Percentiles rank a stretch among this genome's conserved stretches.
phyloP scores from a whole-genome alignment of 2,888 invertebrate species.

The Athetis lepigone region DNA sequence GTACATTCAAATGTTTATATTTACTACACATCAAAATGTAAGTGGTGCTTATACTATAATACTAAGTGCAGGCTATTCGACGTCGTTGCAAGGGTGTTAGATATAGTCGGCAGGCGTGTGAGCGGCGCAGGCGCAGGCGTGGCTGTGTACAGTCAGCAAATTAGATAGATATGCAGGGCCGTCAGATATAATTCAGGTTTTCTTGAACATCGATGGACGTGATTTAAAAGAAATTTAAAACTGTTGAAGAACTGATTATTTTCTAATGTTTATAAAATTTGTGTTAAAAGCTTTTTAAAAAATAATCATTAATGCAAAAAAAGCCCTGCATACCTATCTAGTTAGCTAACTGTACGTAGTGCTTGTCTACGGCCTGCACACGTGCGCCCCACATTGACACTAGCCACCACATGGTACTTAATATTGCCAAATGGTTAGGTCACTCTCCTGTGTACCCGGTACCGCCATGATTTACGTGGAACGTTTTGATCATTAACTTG shows the following conservation, averaged over 20 bases:
- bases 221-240: too few species aligned
- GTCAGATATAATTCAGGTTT: too few species aligned
- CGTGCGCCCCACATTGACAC: constrained; percentile 61
- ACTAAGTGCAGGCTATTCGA: constrained; percentile 1
- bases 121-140: constrained; percentile 16
- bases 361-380: constrained; percentile 31
- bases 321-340: too few species aligned
- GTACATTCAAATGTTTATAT: constrained; percentile 2
- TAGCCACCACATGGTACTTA: constrained; percentile 13
- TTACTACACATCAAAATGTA: neutral
- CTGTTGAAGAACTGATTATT: too few species aligned
- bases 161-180: too few species aligned
- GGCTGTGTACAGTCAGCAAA: neutral
- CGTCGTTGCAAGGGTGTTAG: constrained; percentile 11
- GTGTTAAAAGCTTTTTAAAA: too few species aligned
- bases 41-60: neutral
- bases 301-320: too few species aligned
- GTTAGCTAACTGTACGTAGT: too few species aligned
- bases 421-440: constrained; percentile 40
- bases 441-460: constrained; percentile 5
- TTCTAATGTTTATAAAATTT: too few species aligned
- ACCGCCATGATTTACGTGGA: constrained; percentile 8
- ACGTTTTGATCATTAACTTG: neutral
- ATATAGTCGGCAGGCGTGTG: neutral
- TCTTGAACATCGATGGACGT: too few species aligned